Base-by-base conservation (phyloP, 1,140 invertebrate genomes). In the Nomia melanderi region DNA sequence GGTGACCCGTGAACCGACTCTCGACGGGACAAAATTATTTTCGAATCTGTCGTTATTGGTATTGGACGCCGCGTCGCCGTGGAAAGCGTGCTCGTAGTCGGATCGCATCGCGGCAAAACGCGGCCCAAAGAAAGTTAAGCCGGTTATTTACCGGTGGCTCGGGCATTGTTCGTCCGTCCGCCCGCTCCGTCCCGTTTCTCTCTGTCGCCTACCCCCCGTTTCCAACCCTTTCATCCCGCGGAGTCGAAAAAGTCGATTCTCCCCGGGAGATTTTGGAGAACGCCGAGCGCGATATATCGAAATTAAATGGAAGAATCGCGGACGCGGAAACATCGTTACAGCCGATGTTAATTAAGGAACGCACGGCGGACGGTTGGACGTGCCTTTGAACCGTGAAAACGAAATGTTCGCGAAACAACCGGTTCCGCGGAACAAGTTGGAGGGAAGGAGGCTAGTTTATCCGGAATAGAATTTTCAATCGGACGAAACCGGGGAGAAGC, bases 21-120 rank as follows among this genome's bases (percentile, higher is more conserved):
- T 63, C 76, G 47, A 73, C 59, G 67, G 62, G 81, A 87, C 74
- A 82, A 87, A 86, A 87, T 87, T 87, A 88, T 87, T 88, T 87
- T 77, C 73, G 66, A 84, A 81, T 73, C 56, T 80, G 66, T 70
- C 69, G 77, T 79, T 79, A 87, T 86, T 81, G 84, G 56, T 82
- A 83, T 85, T 77, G 75, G 69, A 79, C 81, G 79, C 63, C 33
- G 56, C 57, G 31, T 20, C 8, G 7, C 4, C 3, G n/a, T n/a
- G 39, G 25, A 23, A n/a, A 33, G 41, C 25, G 31, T 69, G 57
- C 50, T 60, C 54, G 54, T 8, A 25, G n/a, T 23, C 29, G 33
- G 70, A 7, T 39, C 23, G 33, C 8, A 39, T 8, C 33, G 31
- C 17, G 33, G 14, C 0, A 44, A 44, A 2, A 1, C 41, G 41